These are phyloP conservation scores for Sthenelais limicola DNA, from an alignment of 2,888 invertebrate species.

Conservation along the genomic window DNA sequence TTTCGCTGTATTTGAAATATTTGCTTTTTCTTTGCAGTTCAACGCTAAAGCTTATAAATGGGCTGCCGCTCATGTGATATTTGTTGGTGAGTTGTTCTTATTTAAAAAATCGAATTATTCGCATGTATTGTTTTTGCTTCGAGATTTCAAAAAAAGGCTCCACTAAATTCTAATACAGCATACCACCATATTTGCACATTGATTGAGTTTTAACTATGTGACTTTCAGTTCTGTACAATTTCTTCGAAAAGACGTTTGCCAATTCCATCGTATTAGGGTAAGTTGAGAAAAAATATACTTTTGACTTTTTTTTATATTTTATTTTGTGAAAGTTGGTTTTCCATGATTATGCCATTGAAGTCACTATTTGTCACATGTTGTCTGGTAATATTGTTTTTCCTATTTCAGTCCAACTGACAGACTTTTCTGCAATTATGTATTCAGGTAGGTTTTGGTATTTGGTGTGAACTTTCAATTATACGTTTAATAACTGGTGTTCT, in stretches of 20 bases:
- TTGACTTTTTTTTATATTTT: not conserved
- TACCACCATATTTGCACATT: too few species aligned
- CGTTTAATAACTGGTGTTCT: too few species aligned
- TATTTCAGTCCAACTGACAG: not conserved
- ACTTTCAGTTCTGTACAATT: conserved; percentile 17
- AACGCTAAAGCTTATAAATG: not conserved
- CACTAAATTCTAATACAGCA: too few species aligned
- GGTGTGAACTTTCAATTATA: too few species aligned
- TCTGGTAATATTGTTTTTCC: not conserved
- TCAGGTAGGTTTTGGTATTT: conserved; percentile 5
- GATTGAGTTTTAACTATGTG: too few species aligned
- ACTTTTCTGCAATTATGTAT: conserved; percentile 15
- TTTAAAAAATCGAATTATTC: too few species aligned
- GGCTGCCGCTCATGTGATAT: not conserved
- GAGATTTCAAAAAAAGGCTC: too few species aligned
- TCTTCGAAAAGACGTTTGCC: not conserved
- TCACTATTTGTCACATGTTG: too few species aligned
- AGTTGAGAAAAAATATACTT: not conserved
- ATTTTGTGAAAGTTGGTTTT: too few species aligned
- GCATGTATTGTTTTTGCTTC: too few species aligned
- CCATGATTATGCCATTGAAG: too few species aligned
- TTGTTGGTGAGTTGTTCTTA: conserved; percentile 4
- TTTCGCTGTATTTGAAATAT: too few species aligned
- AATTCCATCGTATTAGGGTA: not conserved
- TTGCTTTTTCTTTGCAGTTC: not conserved